These are phyloP conservation scores for Drosophila testacea DNA, from an alignment of 2,888 invertebrate species.

Conservation along the genomic window DNA sequence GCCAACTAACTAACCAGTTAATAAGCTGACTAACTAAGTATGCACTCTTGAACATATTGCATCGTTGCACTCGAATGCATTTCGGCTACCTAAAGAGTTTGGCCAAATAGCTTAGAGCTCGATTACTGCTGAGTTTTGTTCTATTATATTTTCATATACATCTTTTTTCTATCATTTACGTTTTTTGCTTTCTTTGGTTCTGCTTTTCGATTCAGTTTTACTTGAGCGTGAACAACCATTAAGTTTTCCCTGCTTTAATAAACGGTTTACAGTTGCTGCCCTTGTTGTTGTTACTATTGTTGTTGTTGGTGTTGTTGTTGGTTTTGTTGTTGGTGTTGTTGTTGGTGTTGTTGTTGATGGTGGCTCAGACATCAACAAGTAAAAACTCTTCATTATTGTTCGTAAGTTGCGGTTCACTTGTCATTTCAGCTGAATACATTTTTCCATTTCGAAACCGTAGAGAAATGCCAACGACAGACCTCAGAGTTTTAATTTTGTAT, in stretches of 20 bases:
- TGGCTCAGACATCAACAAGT: slow-evolving; percentile 67
- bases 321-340: slow-evolving; percentile 11
- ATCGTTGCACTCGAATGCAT: slow-evolving; percentile 69
- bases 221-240: slow-evolving; percentile 77
- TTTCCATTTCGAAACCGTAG: slow-evolving; percentile 51
- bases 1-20: slow-evolving; percentile 30
- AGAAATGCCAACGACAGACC: slow-evolving; percentile 29
- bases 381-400: slow-evolving; percentile 76
- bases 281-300: slow-evolving; percentile 5
- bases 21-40: slow-evolving; percentile 17
- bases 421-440: slow-evolving; percentile 47
- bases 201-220: slow-evolving; percentile 72
- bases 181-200: slow-evolving; percentile 60
- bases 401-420: slow-evolving; percentile 71
- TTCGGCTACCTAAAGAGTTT: slow-evolving; percentile 40
- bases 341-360: slow-evolving; percentile 25
- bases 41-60: slow-evolving; percentile 33
- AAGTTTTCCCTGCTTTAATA: slow-evolving; percentile 77
- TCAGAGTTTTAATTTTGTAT: slow-evolving; percentile 7
- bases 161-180: slow-evolving; percentile 11
- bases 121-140: slow-evolving; percentile 52
- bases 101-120: slow-evolving; percentile 36
- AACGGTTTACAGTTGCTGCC: slow-evolving; percentile 57
- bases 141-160: slow-evolving; percentile 45
- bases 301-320: slow-evolving; percentile 20